phyloP scores from a whole-genome alignment of 2,797 vertebrate genomes.

The Clarias laeviceps region DNA sequence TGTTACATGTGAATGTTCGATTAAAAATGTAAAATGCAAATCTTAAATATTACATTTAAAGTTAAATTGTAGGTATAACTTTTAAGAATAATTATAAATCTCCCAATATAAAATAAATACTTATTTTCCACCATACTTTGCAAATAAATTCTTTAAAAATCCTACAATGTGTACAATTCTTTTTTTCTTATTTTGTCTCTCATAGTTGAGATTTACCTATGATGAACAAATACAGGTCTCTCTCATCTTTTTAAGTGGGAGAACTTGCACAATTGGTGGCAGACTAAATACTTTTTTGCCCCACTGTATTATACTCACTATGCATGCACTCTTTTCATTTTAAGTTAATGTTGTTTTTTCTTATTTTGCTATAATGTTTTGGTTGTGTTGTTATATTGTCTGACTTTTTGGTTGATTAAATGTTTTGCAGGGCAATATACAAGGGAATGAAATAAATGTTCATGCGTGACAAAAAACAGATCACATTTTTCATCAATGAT shows the following conservation, averaged over 20 bases:
- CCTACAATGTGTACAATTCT: too few relatives aligned
- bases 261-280: too few relatives aligned
- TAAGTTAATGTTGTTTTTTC: background rate
- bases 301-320: background rate
- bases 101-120: too few relatives aligned
- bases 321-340: background rate
- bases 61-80: background rate
- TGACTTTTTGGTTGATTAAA: background rate
- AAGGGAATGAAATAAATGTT: conserved; percentile 7
- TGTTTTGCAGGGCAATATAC: background rate
- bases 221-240: too few relatives aligned
- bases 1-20: background rate
- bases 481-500: background rate
- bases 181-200: too few relatives aligned
- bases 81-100: background rate
- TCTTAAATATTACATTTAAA: background rate
- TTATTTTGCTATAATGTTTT: background rate
- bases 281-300: too few relatives aligned
- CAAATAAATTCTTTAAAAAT: too few relatives aligned
- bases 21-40: background rate
- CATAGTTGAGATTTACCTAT: too few relatives aligned
- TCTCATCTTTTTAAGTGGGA: too few relatives aligned
- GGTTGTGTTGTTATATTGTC: background rate
- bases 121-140: too few relatives aligned
- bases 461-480: conserved; percentile 11